A percentile compares a stretch with the other conserved stretches of the same genome.
phyloP scores from a whole-genome alignment of 2,113 vertebrate genomes.

The Hassar affinis region DNA sequence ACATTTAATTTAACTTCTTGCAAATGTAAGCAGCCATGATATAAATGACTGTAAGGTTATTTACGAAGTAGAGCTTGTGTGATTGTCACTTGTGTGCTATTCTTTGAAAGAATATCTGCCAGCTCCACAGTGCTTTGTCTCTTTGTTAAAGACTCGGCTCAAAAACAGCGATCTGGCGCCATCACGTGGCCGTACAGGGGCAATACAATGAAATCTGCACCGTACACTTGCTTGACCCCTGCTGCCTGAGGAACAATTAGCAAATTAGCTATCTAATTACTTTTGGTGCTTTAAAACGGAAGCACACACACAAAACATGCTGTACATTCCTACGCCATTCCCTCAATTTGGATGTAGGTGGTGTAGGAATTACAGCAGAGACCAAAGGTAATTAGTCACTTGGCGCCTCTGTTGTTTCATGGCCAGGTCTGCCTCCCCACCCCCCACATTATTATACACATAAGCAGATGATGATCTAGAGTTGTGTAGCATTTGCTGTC shows the following conservation, averaged over 20 bases:
- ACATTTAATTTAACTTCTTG: not conserved
- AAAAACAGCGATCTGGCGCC: not conserved
- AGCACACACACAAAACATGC: too few species aligned
- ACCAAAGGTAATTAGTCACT: too few species aligned
- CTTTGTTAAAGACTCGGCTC: not conserved
- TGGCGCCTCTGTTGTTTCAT: too few species aligned
- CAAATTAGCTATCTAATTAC: not conserved
- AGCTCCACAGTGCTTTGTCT: not conserved
- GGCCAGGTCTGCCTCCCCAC: too few species aligned
- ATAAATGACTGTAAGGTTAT: not conserved
- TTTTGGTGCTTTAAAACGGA: too few species aligned
- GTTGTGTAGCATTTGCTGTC: too few species aligned
- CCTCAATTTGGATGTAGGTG: too few species aligned
- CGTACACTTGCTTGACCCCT: not conserved
- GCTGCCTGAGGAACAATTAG: not conserved
- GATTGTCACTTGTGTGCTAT: not conserved
- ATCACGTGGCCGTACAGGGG: not conserved
- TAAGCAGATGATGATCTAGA: too few species aligned
- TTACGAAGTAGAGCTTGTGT: not conserved
- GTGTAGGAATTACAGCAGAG: too few species aligned
- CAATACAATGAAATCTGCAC: not conserved
- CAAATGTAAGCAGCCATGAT: not conserved
- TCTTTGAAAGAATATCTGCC: not conserved
- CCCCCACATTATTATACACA: too few species aligned
- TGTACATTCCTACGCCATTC: too few species aligned